Conservation (phyloP, 2,113 vertebrate species). For the Nycticryphes semicollaris region DNA sequence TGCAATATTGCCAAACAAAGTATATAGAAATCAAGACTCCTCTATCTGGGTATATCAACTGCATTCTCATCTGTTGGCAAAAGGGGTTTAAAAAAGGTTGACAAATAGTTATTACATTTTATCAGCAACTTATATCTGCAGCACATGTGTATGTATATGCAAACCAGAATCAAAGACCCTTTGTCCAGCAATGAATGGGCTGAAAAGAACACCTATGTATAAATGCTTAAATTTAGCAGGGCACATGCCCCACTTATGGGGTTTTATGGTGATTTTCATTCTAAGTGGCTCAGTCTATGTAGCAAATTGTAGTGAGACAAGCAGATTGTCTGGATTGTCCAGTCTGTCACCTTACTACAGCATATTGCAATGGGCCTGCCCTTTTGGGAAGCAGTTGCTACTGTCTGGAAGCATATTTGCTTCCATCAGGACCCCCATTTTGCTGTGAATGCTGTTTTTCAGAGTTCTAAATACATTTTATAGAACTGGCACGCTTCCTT, state of each 20-base stretch:
- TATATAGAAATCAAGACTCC: not conserved
- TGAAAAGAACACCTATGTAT: not conserved
- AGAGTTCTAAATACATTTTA: not conserved
- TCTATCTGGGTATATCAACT: not conserved
- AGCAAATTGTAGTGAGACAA: not conserved
- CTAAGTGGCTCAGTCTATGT: not conserved
- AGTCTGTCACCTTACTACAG: not conserved
- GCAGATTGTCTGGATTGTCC: not conserved
- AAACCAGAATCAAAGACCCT: not conserved
- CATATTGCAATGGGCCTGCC: not conserved
- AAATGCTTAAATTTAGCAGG: not conserved
- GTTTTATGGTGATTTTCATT: not conserved
- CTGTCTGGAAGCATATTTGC: not conserved
- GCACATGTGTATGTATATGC: not conserved
- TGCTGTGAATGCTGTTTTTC: not conserved
- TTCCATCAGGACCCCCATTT: not conserved
- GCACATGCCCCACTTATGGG: rapidly evolving
- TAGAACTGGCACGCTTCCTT: not conserved
- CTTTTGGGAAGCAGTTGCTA: not conserved
- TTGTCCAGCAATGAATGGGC: not conserved
- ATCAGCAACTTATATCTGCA: not conserved
- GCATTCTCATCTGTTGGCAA: not conserved
- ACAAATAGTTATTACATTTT: not conserved
- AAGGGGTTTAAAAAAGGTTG: not conserved
- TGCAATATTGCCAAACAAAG: not conserved